phyloP scores from a whole-genome alignment of 2,888 invertebrate species.

The Stenolophus ochropezus region DNA sequence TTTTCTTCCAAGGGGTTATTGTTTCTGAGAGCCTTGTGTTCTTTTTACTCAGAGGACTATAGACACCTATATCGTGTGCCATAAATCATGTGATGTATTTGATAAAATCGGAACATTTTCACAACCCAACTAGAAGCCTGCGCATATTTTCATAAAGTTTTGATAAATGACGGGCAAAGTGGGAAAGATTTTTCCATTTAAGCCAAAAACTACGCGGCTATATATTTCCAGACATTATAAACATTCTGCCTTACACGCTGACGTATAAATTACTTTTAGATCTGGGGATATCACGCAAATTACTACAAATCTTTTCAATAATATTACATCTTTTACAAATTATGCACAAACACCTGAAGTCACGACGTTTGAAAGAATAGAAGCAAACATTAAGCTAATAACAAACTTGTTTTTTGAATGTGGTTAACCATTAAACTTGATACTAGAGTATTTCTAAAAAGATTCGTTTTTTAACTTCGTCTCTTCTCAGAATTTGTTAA shows the following conservation, averaged over 20 bases:
- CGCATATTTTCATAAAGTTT: conserved; percentile 59
- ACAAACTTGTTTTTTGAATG: no score
- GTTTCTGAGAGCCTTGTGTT: conserved; percentile 48
- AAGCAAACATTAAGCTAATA: no score
- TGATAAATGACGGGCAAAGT: conserved; percentile 58
- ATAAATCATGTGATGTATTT: conserved; percentile 52
- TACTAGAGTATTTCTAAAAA: no score
- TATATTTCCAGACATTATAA: conserved; percentile 13
- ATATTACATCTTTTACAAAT: no score
- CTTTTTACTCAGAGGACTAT: conserved; percentile 46
- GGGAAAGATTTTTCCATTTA: conserved; percentile 55
- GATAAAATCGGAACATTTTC: conserved; percentile 51
- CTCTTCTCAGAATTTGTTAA: no score
- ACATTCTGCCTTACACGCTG: not conserved
- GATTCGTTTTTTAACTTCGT: no score
- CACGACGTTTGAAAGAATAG: no score
- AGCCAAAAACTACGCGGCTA: conserved; percentile 27
- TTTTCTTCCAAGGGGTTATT: conserved; percentile 50
- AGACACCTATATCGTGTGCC: conserved; percentile 51
- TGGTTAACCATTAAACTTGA: no score
- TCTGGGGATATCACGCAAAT: not conserved
- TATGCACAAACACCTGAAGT: no score
- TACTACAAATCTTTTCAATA: not conserved
- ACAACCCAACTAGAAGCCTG: conserved; percentile 25
- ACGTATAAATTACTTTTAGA: conserved; percentile 14